Base-by-base conservation (phyloP, 2,797 vertebrate genomes). In the Clarias fuscus region DNA sequence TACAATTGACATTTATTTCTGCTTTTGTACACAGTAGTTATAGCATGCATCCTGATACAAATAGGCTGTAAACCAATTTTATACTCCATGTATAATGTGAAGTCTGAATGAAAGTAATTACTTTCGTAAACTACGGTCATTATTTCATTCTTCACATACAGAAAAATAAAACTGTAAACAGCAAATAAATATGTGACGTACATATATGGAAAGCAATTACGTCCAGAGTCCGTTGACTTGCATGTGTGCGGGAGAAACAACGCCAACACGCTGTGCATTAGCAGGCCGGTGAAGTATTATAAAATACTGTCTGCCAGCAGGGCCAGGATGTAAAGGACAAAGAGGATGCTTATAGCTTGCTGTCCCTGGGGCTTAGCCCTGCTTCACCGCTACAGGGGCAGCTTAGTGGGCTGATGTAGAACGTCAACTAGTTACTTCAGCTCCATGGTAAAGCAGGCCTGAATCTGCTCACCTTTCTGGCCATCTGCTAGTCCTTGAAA, bases 241-340 rank as follows among this genome's bases (percentile, higher is more conserved):
- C 78, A 80, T 59, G 65, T 56, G 62, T 56, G 65, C 73, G 70
- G 58, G 61, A 70, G 61, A 64, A 84, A 76, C 84, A 77, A 88
- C 53, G 43, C 58, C n/a, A 75, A 18, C 10, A 81, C 37, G 6
- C 65, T 65, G 24, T 80, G 58, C 78, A 84, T 77, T 88, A 84
- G 84, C 84, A 86, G 65, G 87, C 82, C 83, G 85, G 89, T 83
- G 76, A 79, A 64, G 78, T 77, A 79, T 87, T 88, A 88, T 89
- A 86, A 87, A 89, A 82, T 79, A 72, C 73, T 82, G 30, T 76
- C 89, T 67, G 58, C 62, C 80, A 85, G 88, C 62, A 7, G 62
- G 78, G 48, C 73, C 20, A 72, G 68, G 65, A 90, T 87, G 75
- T 89, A 88, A 90, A 88, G 89, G 86, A 90, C 86, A 76, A 89